Percentiles rank a stretch among this genome's conserved stretches.
phyloP scores from a whole-genome alignment of 2,888 invertebrate genomes.

The Phanerotoma sp. region DNA sequence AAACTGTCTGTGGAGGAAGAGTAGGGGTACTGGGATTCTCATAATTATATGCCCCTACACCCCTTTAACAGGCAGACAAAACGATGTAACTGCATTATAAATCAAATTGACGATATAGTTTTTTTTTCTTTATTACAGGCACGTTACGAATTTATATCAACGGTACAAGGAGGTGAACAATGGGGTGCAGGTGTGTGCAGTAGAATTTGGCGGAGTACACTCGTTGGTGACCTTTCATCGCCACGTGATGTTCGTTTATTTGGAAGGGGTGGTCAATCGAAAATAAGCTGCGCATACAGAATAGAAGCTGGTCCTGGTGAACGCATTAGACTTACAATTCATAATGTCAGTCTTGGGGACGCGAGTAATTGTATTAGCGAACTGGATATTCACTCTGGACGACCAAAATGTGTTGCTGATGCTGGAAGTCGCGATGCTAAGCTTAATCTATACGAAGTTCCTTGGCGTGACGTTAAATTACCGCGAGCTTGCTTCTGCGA shows the following conservation, averaged over 20 bases:
- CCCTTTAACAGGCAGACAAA: no score
- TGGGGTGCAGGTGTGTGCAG: constrained; percentile 63
- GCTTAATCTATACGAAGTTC: constrained; percentile 68
- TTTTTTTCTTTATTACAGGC: no score
- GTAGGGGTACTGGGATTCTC: no score
- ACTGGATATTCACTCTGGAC: constrained; percentile 71
- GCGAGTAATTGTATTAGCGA: constrained; percentile 69
- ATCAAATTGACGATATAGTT: no score
- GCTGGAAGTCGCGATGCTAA: constrained; percentile 52
- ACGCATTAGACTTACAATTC: constrained; percentile 67
- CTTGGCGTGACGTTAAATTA: constrained; percentile 71
- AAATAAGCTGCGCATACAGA: constrained; percentile 76
- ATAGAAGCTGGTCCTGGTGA: constrained; percentile 70
- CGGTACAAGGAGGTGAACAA: constrained; percentile 70
- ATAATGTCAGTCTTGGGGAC: constrained; percentile 74
- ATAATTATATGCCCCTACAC: no score
- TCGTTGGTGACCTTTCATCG: constrained; percentile 66
- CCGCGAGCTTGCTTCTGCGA: constrained; percentile 80
- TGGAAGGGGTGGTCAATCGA: constrained; percentile 78
- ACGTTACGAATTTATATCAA: constrained; percentile 83
- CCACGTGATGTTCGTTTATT: constrained; percentile 78
- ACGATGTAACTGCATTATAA: no score
- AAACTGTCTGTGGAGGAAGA: no score
- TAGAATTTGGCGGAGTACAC: constrained; percentile 66
- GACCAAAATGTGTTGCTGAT: constrained; percentile 62